Base-by-base conservation (phyloP, 2,888 invertebrate species). In the Pachydiplax longipennis region DNA sequence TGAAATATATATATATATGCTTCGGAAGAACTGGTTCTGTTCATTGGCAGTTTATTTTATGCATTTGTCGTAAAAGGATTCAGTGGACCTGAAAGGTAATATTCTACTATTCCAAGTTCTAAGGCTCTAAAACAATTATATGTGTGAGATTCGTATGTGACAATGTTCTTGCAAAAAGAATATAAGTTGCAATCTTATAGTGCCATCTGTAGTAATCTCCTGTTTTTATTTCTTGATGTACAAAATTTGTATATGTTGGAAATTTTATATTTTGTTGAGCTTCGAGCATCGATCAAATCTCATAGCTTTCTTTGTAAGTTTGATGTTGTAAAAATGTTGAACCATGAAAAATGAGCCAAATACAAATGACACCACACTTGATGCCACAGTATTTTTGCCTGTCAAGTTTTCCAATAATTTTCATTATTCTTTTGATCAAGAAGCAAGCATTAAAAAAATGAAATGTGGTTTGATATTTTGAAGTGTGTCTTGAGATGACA, bases 171-270 rank as follows among this genome's bases (percentile, higher is more conserved):
- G 12, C 4, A 5, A 31, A 31, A 73, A n/a, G 3, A 73, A 25
- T 31, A 31, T n/a, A 13, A 22, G 13, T 31, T 73, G 73, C 35
- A 37, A 65, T 35, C 58, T 40, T 65, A n/a, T 48, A 31, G 13
- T 87, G 61, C 87, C 61, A 87, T 61, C 37, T 65, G 35, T 87
- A 61, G 87, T 87, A 87, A 37, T n/a, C 13, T 22, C 58, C 37
- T 87, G 37, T 87, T 87, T 87, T 87, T 87, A 87, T 87, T 87
- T 87, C 87, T 61, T 65, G 18, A 31, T 87, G 58, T 58, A 61
- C 58, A 61, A 37, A 58, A 31, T n/a, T 61, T 87, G 58, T 53
- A 40, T 61, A n/a, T 37, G 87, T 37, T 61, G 87, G 61, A 87
- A 25, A 61, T 87, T 61, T 65, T 87, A 65, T 87, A 87, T 61